Evolutionary conservation across 1,140 invertebrate genomes (phyloP), one percentile per base, ranked within the genome.

Genomic region (Anoplophora glabripennis): DNA sequence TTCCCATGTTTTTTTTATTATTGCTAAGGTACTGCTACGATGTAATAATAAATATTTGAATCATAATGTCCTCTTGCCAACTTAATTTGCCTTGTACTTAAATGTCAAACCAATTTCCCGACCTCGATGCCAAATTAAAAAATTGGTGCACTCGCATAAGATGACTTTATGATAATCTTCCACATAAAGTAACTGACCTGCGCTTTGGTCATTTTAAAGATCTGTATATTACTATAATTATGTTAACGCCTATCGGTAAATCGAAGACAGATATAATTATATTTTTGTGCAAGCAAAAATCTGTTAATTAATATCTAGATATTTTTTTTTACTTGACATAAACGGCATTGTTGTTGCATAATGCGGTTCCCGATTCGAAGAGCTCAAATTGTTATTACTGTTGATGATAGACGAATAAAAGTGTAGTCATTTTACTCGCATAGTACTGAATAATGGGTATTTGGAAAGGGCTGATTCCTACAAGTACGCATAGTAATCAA

Each of bases 301-400:
- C 38, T 41, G 9, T 15, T 28, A 28, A 28, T 28, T 28, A 28
- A 28, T 28, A 28, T n/a, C 38, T 15, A 41, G 15, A 41, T n/a
- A 41, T 8, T 12, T 41, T 41, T 41, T 12, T 15, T 41, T 41
- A 12, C 15, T 41, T 15, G 38, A 15, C n/a, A 41, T 15, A 41
- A n/a, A n/a, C 7, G 10, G 38, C 15, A 41, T 41, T 12, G 15
- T 45, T 11, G 17, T 45, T 14, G 14, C 42, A 14, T 2, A 14
- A 17, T 15, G 21, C 1, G 15, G 42, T 45, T 45, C 9, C 12
- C 15, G 52, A 9, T 33, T 44, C 18, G n/a, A 21, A 14, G 11
- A 44, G 52, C 38, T 54, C 38, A 54, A 54, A 54, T 28, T 54
- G 52, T 54, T 54, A 44, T 35, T 54, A 41, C 44, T 53, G 33